Percentiles rank a stretch among this genome's conserved stretches.
Conservation (phyloP, 2,888 invertebrate genomes). For the Heliconius ethilla region DNA sequence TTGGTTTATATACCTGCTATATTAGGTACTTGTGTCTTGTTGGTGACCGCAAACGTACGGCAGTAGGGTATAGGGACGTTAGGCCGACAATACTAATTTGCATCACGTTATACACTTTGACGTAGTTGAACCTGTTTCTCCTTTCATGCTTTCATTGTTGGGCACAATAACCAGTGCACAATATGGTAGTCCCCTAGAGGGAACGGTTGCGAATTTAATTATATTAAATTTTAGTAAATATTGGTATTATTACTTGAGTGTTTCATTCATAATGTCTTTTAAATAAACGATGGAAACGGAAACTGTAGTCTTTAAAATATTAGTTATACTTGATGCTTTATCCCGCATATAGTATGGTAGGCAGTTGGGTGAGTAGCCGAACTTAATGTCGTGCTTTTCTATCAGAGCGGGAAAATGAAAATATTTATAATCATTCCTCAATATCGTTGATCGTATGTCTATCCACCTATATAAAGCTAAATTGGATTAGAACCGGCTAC, state of each 20-base stretch:
- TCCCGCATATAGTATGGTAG: no score
- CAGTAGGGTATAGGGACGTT: neutral
- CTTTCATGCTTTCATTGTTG: slow-evolving; percentile 2
- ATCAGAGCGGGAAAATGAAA: no score
- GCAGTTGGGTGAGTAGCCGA: no score
- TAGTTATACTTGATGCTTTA: no score
- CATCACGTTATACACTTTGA: slow-evolving; percentile 13
- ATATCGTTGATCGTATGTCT: no score
- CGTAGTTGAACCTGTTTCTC: slow-evolving; percentile 17
- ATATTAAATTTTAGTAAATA: neutral
- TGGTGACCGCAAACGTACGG: slow-evolving; percentile 12
- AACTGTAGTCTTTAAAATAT: no score
- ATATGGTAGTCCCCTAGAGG: slow-evolving; percentile 7
- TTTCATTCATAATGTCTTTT: neutral
- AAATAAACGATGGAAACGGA: neutral
- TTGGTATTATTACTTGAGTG: neutral
- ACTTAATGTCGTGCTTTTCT: no score
- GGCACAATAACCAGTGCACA: slow-evolving; percentile 13
- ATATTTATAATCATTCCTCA: no score
- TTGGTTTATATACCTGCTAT: neutral
- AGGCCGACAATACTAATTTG: slow-evolving; percentile 3
- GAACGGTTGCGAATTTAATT: neutral
- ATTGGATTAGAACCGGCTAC: slow-evolving; percentile 2
- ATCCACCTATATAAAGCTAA: neutral
- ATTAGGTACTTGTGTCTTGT: neutral